Evolutionary conservation across 1,140 invertebrate genomes (phyloP).

Genomic region (Drosophila chauvacae): DNA sequence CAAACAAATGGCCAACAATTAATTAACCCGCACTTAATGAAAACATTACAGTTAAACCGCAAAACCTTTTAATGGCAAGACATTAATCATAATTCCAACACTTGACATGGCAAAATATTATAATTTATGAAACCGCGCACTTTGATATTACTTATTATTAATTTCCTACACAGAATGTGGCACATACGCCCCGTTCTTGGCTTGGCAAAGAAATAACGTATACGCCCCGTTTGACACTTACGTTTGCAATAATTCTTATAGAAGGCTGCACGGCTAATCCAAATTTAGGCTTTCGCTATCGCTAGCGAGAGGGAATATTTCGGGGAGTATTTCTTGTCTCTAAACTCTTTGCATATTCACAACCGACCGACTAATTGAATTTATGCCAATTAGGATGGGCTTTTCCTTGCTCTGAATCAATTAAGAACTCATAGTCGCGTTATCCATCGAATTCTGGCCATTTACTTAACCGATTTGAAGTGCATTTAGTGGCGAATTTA

Average conservation of each 20-base stretch:
- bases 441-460: constrained; percentile 29
- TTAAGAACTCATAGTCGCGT: constrained; percentile 24
- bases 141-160: constrained; percentile 12
- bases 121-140: constrained; percentile 34
- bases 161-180: constrained; percentile 12
- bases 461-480: constrained; percentile 9
- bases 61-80: constrained; percentile 27
- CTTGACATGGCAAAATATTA: constrained; percentile 11
- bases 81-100: constrained; percentile 28
- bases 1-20: constrained; percentile 1
- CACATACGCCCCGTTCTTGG: constrained; percentile 33
- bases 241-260: constrained; percentile 32
- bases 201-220: constrained; percentile 24
- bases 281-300: constrained; percentile 16
- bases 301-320: constrained; percentile 7
- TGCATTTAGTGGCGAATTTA: constrained; percentile 47
- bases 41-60: constrained; percentile 14
- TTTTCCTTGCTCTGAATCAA: background rate
- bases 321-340: constrained; percentile 20
- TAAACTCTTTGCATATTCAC: constrained; percentile 53
- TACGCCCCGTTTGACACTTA: constrained; percentile 53
- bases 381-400: constrained; percentile 28
- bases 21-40: constrained; percentile 12
- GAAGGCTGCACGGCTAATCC: constrained; percentile 53
- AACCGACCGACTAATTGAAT: constrained; percentile 31